A percentile compares a stretch with the other conserved stretches of the same genome.
Evolutionary conservation across 2,888 invertebrate species (phyloP).

Genomic region (Pyralis farinalis): DNA sequence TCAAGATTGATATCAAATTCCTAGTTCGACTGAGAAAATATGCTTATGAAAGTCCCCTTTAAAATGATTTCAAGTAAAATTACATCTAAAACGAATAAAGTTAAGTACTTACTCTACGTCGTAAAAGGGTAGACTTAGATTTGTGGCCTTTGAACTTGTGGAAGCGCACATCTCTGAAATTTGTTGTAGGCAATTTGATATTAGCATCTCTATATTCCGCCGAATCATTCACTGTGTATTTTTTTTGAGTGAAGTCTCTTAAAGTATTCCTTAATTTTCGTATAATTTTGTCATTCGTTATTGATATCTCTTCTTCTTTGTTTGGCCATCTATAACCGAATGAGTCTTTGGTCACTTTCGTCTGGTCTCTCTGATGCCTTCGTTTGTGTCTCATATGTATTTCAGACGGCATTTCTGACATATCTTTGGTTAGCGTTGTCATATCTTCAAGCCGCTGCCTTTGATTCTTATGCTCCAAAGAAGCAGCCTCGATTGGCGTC

Average conservation of each 20-base stretch:
- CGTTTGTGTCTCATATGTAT: constrained; percentile 27
- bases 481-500: constrained; percentile 55
- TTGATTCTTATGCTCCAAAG: constrained; percentile 56
- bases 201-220: constrained; percentile 45
- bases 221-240: constrained; percentile 50
- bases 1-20: too few species aligned
- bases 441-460: constrained; percentile 41
- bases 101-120: not conserved
- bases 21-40: too few species aligned
- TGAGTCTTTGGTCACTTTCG: constrained; percentile 48
- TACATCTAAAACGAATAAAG: too few species aligned
- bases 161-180: constrained; percentile 65
- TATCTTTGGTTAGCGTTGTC: constrained; percentile 40
- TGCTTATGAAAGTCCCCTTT: too few species aligned
- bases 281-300: constrained; percentile 38
- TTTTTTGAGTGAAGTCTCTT: constrained; percentile 53
- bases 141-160: constrained; percentile 41
- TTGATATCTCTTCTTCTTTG: constrained; percentile 36
- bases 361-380: constrained; percentile 34
- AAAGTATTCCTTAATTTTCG: constrained; percentile 59
- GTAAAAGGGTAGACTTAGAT: not conserved
- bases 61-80: too few species aligned
- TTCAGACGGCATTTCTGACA: constrained; percentile 23
- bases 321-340: constrained; percentile 31
- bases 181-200: constrained; percentile 51